Base-by-base conservation (phyloP, 2,797 vertebrate genomes). In the Hydrolagus colliei region DNA sequence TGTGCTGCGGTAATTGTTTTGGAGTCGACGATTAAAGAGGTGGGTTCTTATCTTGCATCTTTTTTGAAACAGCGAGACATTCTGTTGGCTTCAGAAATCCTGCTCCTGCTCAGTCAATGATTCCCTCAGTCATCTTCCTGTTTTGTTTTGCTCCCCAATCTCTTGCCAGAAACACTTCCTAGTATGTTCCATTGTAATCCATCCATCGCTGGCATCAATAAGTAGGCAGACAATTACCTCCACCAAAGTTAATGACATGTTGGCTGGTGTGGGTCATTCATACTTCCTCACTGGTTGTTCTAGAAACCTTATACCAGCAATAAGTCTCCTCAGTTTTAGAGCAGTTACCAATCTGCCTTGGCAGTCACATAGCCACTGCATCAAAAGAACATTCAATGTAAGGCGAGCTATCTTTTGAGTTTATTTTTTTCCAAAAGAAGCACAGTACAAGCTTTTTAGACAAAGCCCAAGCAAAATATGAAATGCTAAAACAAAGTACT, bases 241-340 rank as follows among this genome's bases (percentile, higher is more conserved):
- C 12, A 74, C 32, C 73, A 41, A 74, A 74, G 73, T 73, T 27
- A 73, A 73, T 73, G 72, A 27, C 72, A 73, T 27, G 72, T 73
- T 73, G 72, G 72, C 27, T 73, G 72, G 4, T 9, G 18, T 73
- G 72, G n/a, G 72, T n/a, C 9, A 9, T 73, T 73, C 12, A 2
- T 72, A 72, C 71, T 72, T 22, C 22, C 22, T 72, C 22, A 73
- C 6, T 73, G 72, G 32, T 74, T 74, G 73, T 35, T 74, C 14
- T 35, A 74, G 32, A 12, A 41, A 74, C 27, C 73, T 16, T 16
- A 74, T 74, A 12, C 73, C 14, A 16, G 32, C 13, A 74, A 74
- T 74, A 13, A 4, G 32, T 41, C 13, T 41, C 41, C 12, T 13
- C 32, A 35, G 12, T 41, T 35, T 16, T 14, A 16, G 2, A 74